These are phyloP conservation scores for Biston stratarius DNA, from an alignment of 2,888 invertebrate genomes.

Conservation along the genomic window DNA sequence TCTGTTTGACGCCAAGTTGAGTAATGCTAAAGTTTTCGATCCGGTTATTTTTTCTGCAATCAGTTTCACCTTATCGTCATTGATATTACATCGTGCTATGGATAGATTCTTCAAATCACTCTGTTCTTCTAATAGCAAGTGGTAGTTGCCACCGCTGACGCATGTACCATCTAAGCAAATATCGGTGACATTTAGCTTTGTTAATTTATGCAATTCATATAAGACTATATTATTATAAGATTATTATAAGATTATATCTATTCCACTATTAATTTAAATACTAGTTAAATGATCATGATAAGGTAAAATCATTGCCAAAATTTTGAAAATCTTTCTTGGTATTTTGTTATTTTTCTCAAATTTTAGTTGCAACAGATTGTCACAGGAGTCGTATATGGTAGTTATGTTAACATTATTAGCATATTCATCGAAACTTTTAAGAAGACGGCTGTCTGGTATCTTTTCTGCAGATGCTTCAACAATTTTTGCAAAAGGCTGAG, in stretches of 20 bases:
- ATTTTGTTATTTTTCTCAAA: slow-evolving; percentile 54
- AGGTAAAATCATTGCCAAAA: slow-evolving; percentile 55
- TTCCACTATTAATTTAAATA: slow-evolving; percentile 56
- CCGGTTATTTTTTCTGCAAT: slow-evolving; percentile 58
- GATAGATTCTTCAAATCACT: slow-evolving; percentile 52
- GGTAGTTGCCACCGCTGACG: slow-evolving; percentile 58
- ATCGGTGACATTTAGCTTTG: slow-evolving; percentile 60
- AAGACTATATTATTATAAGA: slow-evolving; percentile 53
- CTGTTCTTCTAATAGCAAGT: slow-evolving; percentile 21
- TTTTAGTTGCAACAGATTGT: slow-evolving; percentile 57
- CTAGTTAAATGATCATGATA: slow-evolving; percentile 52
- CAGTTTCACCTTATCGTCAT: slow-evolving; percentile 55
- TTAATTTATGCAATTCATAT: slow-evolving; percentile 60
- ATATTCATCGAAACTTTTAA: background rate
- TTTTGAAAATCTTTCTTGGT: slow-evolving; percentile 56
- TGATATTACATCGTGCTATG: slow-evolving; percentile 61
- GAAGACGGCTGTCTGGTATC: background rate
- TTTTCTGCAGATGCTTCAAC: background rate
- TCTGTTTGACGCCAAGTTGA: slow-evolving; percentile 66
- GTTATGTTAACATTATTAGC: background rate
- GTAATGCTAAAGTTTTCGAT: slow-evolving; percentile 55
- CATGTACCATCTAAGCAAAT: slow-evolving; percentile 60
- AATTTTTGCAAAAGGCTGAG: background rate
- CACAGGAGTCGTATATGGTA: slow-evolving; percentile 50
- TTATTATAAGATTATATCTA: slow-evolving; percentile 52